Evolutionary conservation across 2,888 invertebrate species (phyloP), one percentile per base, ranked within the genome.

Genomic region (Periphyllus acericola): DNA sequence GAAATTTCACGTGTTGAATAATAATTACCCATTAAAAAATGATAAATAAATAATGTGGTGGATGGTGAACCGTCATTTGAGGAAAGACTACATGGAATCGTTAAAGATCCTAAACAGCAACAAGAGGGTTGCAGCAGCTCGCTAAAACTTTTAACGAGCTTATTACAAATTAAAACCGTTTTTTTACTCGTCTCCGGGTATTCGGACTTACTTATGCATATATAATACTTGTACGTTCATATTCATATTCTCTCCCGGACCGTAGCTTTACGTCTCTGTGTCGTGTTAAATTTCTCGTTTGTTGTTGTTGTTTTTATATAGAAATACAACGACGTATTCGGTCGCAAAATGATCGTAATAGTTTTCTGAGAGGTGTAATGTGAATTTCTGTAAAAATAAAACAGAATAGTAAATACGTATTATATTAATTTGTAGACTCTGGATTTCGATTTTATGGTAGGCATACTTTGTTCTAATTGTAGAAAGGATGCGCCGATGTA

Each of bases 121-220:
- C 55, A 29, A 40, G 60, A 83, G 74, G 19, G 78, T 52, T 34
- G 74, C 29, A 55, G 36, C 46, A 52, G 72, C 76, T 84, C 84
- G 36, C 84, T 78, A 72, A 80, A 86, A 86, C 79, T 80, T 86
- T 86, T 86, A 86, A 86, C 86, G 72, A 86, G 86, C 72, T 72
- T 86, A 86, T 86, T 80, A 86, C 80, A 72, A 86, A 80, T 86
- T 80, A 74, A 86, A 86, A 71, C 80, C 55, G 52, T 86, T 86
- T 86, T 86, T 79, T 80, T 80, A 85, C 78, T 55, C 17, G 32
- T 86, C 71, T 60, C 72, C 68, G 8, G 6, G 19, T 32, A 14
- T 74, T 74, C 32, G 6, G 55, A 74, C 52, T 72, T 83, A 71
- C 29, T 60, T 36, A 83, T 29, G 36, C 17, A 71, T 25, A 21